A percentile compares a stretch with the other conserved stretches of the same genome.
Evolutionary conservation across 1,140 invertebrate genomes (phyloP).

Genomic region (Caerostris extrusa): DNA sequence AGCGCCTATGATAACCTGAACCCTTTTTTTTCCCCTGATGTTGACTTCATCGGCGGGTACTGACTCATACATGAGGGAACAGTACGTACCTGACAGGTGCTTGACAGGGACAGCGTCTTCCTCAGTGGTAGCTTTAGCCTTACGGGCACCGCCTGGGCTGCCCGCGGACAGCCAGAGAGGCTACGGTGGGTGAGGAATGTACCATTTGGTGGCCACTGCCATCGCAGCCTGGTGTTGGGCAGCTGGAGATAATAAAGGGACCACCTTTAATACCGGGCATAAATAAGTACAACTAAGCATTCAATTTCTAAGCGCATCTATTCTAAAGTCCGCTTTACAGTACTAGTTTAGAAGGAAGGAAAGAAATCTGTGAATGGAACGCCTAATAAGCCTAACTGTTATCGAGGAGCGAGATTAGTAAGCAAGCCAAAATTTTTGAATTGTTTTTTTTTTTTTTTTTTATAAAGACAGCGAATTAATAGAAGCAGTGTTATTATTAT

Average conservation of each 20-base stretch:
- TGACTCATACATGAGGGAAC: constrained; percentile 70
- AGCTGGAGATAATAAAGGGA: constrained; percentile 70
- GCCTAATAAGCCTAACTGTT: constrained; percentile 28
- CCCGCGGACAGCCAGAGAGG: constrained; percentile 79
- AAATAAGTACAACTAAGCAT: constrained; percentile 39
- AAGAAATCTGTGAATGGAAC: background rate
- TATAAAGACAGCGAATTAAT: background rate
- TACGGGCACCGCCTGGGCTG: constrained; percentile 79
- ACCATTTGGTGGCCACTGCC: constrained; percentile 79
- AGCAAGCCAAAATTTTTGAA: background rate
- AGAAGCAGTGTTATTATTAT: background rate
- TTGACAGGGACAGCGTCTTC: constrained; percentile 55
- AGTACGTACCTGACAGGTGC: constrained; percentile 75
- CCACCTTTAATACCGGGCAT: constrained; percentile 64
- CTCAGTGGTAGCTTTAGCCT: constrained; percentile 61
- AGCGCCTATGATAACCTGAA: background rate
- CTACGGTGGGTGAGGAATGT: constrained; percentile 79
- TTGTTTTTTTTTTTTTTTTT: background rate
- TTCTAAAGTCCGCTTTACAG: constrained; percentile 9
- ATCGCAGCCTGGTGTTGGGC: constrained; percentile 78
- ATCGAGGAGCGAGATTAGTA: background rate
- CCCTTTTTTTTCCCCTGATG: background rate
- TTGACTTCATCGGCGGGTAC: background rate
- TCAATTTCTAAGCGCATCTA: constrained; percentile 53
- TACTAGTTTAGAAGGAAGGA: constrained; percentile 19